A percentile compares a stretch with the other conserved stretches of the same genome.
Conservation (phyloP, 2,113 vertebrate species). For the Sinosuthora webbiana region DNA sequence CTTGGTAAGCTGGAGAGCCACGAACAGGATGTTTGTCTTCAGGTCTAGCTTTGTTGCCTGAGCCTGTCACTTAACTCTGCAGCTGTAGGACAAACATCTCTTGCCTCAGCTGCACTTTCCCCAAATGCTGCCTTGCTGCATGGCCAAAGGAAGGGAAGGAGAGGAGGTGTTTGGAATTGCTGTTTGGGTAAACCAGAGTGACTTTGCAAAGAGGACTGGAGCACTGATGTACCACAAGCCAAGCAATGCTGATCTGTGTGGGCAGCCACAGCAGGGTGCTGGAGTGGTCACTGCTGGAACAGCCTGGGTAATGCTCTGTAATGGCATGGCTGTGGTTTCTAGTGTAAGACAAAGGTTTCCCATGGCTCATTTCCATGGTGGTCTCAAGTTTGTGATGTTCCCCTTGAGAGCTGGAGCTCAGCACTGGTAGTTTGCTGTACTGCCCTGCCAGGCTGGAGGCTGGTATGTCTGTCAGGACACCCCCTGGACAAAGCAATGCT, state of each 20-base stretch:
- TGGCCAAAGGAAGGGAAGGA: neutral
- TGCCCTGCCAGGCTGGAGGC: neutral
- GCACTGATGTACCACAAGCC: neutral
- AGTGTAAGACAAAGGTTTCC: neutral
- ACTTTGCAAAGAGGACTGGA: neutral
- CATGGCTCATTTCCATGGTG: neutral
- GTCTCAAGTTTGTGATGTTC: neutral
- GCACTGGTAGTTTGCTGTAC: neutral
- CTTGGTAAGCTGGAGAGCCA: neutral
- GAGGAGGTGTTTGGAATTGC: neutral
- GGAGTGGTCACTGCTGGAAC: neutral
- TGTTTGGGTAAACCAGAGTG: neutral
- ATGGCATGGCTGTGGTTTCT: neutral
- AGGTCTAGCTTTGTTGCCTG: neutral
- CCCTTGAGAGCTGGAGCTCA: neutral
- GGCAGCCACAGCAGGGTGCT: neutral
- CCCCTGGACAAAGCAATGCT: neutral
- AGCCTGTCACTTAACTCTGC: neutral
- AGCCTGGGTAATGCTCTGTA: neutral
- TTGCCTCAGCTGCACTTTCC: neutral
- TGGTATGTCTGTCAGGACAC: neutral
- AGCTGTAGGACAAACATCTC: neutral
- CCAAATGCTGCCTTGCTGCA: neutral
- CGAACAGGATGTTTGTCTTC: neutral
- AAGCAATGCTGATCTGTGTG: rapidly evolving